These are phyloP conservation scores for Megalonaias nervosa DNA, from an alignment of 1,140 invertebrate genomes.

Conservation along the genomic window DNA sequence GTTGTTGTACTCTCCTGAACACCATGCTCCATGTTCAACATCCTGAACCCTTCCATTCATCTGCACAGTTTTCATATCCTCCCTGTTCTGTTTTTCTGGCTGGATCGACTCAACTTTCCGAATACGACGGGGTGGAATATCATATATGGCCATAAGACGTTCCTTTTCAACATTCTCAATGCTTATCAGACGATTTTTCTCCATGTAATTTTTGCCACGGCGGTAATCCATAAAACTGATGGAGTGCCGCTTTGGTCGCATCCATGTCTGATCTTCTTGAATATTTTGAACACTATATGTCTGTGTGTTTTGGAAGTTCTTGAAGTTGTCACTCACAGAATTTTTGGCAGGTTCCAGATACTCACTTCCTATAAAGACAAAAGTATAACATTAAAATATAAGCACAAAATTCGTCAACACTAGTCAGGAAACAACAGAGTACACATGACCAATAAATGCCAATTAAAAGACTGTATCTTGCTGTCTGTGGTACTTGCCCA, in stretches of 20 bases:
- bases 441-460: neutral
- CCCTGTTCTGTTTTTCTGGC: neutral
- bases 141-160: slow-evolving; percentile 60
- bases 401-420: too few relatives aligned
- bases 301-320: slow-evolving; percentile 37
- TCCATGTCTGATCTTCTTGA: slow-evolving; percentile 42
- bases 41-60: neutral
- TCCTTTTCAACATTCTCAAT: slow-evolving; percentile 59
- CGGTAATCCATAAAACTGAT: slow-evolving; percentile 60
- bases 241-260: slow-evolving; percentile 61
- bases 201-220: slow-evolving; percentile 43
- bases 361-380: slow-evolving; percentile 47
- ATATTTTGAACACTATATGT: slow-evolving; percentile 34
- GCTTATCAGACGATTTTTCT: slow-evolving; percentile 50
- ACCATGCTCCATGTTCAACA: slow-evolving; percentile 20
- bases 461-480: neutral
- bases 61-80: too few relatives aligned
- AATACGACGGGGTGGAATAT: slow-evolving; percentile 58
- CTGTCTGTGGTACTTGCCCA: too few relatives aligned
- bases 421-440: neutral
- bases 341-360: slow-evolving; percentile 41
- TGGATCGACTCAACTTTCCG: slow-evolving; percentile 44
- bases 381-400: neutral
- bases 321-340: slow-evolving; percentile 35
- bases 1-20: slow-evolving; percentile 34